Base-by-base conservation (phyloP, 1,140 invertebrate genomes). In the Leptopilina boulardi region DNA sequence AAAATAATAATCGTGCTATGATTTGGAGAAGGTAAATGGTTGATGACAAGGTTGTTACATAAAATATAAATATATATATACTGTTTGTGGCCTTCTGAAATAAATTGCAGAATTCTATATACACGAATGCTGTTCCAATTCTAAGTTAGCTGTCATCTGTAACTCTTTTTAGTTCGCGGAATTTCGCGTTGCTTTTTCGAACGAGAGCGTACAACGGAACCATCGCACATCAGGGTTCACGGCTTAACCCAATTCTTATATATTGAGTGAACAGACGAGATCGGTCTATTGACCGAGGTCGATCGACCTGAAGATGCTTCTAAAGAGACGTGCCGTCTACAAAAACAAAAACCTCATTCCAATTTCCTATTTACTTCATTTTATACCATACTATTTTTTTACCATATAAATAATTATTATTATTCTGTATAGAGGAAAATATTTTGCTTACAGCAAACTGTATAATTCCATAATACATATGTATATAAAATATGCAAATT, bases 121-220 rank as follows among this genome's bases (percentile, higher is more conserved):
- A 66, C 26, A 30, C 13, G 13, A 66, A 11, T 11, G 56, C 23
- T 66, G 59, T 30, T 66, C 59, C 21, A 66, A 66, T 66, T 66
- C 59, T 66, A 30, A 34, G 59, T n/a, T 66, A n/a, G 59, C 26
- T 66, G 59, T 66, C 59, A 66, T 66, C 59, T 66, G 59, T 11
- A 34, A 66, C 23, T 66, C 59, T 66, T 66, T 66, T 66, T 66
- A n/a, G 13, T 66, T 66, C 59, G 59, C 59, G 26, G 59, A 66
- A 66, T 66, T 66, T 66, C 59, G 26, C 59, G 26, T 13, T 66
- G 23, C 59, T 66, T 66, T n/a, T 66, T 30, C 23, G 23, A 66
- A 66, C 59, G 59, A 66, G 59, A 66, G 59, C 59, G 26, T 66
- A 23, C 59, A 66, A 66, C 59, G 59, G 59, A 66, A 66, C 59